Percentiles rank a stretch among this genome's conserved stretches.
Evolutionary conservation across 1,140 invertebrate species (phyloP).

Genomic region (Philopotamus ludificatus): DNA sequence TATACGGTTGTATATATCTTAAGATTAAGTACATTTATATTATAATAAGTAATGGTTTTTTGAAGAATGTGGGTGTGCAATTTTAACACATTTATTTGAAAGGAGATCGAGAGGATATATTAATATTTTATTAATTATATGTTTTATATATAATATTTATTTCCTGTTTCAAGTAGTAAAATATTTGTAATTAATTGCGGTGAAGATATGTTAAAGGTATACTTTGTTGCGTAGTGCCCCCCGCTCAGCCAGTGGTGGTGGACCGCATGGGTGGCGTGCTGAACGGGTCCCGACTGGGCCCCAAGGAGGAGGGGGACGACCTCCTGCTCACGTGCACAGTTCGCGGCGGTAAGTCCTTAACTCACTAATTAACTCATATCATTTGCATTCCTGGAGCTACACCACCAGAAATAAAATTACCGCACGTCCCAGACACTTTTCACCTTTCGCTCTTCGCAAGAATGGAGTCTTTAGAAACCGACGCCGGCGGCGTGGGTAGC

Average conservation of each 20-base stretch:
- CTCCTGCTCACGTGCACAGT: conserved; percentile 61
- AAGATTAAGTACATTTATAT: too few species aligned
- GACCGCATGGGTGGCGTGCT: conserved; percentile 72
- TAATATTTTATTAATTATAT: too few species aligned
- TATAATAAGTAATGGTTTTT: too few species aligned
- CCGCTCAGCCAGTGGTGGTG: conserved; percentile 79
- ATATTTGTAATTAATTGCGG: conserved; percentile 1
- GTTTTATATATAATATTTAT: too few species aligned
- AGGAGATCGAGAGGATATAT: too few species aligned
- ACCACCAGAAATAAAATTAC: conserved; percentile 1
- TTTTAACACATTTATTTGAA: too few species aligned
- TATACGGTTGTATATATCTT: too few species aligned
- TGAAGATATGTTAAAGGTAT: background rate
- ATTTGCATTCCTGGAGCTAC: conserved; percentile 13
- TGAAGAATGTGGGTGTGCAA: too few species aligned
- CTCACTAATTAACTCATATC: conserved; percentile 22
- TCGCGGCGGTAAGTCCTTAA: conserved; percentile 55
- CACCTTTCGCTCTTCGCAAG: background rate
- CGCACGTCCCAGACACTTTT: background rate
- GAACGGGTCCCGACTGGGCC: conserved; percentile 72
- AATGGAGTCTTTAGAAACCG: too few species aligned
- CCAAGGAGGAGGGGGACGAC: conserved; percentile 71
- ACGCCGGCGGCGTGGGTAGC: too few species aligned
- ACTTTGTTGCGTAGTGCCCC: conserved; percentile 66
- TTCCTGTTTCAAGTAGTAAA: too few species aligned